phyloP scores from a whole-genome alignment of 2,113 vertebrate species.

The Oxyura jamaicensis region DNA sequence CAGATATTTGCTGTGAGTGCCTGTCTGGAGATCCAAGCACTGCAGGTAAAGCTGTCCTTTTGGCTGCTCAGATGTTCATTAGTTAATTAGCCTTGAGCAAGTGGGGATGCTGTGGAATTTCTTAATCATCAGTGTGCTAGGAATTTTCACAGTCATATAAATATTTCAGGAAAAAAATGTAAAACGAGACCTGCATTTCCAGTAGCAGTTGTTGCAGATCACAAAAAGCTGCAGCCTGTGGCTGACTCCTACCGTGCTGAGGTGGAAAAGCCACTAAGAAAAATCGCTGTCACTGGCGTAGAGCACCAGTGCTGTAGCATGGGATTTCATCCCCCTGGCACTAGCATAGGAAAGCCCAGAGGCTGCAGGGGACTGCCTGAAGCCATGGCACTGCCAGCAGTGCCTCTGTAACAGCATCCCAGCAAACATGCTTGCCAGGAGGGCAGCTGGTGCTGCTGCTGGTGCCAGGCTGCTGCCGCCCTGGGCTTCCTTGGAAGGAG shows the following conservation, averaged over 20 bases:
- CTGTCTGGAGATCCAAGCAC: background rate
- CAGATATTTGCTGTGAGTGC: background rate
- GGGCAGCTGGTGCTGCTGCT: background rate
- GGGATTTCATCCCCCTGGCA: background rate
- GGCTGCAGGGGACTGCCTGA: background rate
- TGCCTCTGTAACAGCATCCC: background rate
- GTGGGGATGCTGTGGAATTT: background rate
- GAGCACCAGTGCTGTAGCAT: background rate
- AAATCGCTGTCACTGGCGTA: background rate
- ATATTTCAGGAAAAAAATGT: background rate
- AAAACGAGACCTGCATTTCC: background rate
- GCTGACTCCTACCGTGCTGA: background rate
- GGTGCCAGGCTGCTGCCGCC: background rate
- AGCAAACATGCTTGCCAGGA: fast-evolving
- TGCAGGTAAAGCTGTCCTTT: background rate
- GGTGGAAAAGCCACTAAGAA: background rate
- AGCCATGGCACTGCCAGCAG: fast-evolving
- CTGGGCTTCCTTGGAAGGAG: background rate
- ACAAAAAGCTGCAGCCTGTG: background rate
- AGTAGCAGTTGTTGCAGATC: background rate
- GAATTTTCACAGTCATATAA: background rate
- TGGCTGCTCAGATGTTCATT: background rate
- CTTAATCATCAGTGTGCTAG: background rate
- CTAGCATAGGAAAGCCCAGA: background rate
- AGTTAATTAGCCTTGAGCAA: background rate